A percentile compares a stretch with the other conserved stretches of the same genome.
phyloP scores from a whole-genome alignment of 2,888 invertebrate genomes.

The Calliscelio sp. region DNA sequence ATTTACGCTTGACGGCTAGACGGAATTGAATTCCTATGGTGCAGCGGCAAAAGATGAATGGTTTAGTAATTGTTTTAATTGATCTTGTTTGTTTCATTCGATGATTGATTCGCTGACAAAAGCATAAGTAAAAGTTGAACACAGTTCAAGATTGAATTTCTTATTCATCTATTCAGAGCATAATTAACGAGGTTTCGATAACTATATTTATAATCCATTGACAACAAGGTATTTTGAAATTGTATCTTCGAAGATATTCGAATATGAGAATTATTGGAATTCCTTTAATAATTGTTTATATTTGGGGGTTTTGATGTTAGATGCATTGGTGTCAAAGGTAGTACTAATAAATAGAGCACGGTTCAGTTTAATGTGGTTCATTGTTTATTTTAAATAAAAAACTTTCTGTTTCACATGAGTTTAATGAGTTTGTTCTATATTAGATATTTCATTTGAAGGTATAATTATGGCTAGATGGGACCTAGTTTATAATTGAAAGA shows the following conservation, averaged over 20 bases:
- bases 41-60: constrained; percentile 10
- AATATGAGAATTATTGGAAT: no score
- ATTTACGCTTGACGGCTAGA: constrained; percentile 24
- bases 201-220: no score
- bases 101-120: background rate
- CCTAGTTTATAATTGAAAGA: background rate
- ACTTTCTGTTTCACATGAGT: constrained; percentile 28
- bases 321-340: background rate
- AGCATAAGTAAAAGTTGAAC: background rate
- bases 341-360: background rate
- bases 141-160: background rate
- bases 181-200: no score
- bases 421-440: constrained; percentile 22
- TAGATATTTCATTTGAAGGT: background rate
- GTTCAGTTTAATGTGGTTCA: background rate
- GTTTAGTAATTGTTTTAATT: constrained; percentile 9
- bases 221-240: no score
- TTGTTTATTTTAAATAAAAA: constrained; percentile 13
- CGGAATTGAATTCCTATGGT: constrained; percentile 6
- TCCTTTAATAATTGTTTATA: no score
- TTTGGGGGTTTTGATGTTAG: no score
- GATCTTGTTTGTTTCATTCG: constrained; percentile 1
- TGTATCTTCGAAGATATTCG: no score
- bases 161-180: background rate
- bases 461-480: background rate